A percentile compares a stretch with the other conserved stretches of the same genome.
Conservation (phyloP, 2,113 vertebrate species). For the Pyxicephalus adspersus region DNA sequence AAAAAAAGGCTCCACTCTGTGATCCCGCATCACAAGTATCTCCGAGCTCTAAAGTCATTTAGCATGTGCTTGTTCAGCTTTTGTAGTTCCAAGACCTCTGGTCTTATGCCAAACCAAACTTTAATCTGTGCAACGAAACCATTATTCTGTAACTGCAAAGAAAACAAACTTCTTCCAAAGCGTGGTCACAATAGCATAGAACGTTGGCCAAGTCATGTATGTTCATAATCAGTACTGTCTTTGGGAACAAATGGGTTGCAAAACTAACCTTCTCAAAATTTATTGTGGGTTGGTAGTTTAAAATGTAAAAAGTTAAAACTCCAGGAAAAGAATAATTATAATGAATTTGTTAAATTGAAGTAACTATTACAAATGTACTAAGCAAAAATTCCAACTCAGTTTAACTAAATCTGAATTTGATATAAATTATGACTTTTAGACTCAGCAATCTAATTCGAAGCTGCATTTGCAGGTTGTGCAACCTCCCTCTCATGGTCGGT, state of each 20-base stretch:
- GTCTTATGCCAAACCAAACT: conserved; percentile 19
- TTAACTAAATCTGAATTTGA: no score
- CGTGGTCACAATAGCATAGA: conserved; percentile 8
- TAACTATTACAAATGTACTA: no score
- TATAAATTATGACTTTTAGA: no score
- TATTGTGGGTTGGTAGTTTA: no score
- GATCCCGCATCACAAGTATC: neutral
- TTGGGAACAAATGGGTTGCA: neutral
- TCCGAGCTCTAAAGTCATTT: neutral
- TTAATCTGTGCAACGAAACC: conserved; percentile 37
- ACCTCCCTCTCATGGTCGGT: no score
- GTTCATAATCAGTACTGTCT: conserved; percentile 14
- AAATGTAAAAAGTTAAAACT: no score
- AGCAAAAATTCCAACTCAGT: no score
- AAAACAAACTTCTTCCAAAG: conserved; percentile 34
- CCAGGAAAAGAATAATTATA: no score
- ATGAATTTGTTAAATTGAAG: no score
- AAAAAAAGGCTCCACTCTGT: neutral
- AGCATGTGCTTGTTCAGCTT: neutral
- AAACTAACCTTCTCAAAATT: neutral
- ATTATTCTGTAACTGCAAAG: conserved; percentile 32
- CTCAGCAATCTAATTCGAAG: no score
- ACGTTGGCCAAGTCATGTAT: neutral
- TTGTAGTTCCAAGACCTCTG: conserved; percentile 5
- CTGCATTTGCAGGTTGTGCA: no score